These are phyloP conservation scores for Mesoclemmys tuberculata DNA, from an alignment of 2,113 vertebrate genomes.

Conservation along the genomic window DNA sequence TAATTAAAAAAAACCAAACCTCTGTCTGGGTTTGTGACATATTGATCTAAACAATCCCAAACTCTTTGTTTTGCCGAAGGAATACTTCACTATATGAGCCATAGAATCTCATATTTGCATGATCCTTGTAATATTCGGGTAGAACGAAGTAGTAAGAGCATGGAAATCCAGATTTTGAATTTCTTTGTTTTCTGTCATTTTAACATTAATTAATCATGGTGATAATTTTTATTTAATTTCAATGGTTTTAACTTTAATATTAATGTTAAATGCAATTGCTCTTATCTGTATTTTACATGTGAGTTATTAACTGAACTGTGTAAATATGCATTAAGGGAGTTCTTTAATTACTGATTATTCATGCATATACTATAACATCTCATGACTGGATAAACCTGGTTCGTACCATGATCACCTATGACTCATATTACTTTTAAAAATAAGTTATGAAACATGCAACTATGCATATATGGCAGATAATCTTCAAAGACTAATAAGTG, in stretches of 20 bases:
- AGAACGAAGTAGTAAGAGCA: neutral
- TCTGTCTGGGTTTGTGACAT: neutral
- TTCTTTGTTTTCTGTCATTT: neutral
- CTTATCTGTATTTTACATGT: neutral
- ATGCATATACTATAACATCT: neutral
- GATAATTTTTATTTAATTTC: neutral
- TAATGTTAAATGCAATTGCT: neutral
- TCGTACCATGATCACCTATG: neutral
- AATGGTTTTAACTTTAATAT: neutral
- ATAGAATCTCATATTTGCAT: neutral
- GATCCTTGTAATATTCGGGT: neutral
- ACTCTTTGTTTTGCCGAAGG: neutral
- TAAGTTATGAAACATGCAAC: neutral
- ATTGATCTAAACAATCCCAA: neutral
- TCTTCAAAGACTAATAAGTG: neutral
- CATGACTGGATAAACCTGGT: neutral
- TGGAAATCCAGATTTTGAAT: neutral
- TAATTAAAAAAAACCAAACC: no score
- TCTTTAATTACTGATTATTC: neutral
- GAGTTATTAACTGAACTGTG: neutral
- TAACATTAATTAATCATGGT: neutral
- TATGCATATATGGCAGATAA: neutral
- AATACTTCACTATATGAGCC: neutral
- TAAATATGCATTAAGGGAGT: neutral
- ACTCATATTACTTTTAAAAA: neutral